Evolutionary conservation across 2,888 invertebrate genomes (phyloP).

Genomic region (Trissolcus japonicus): DNA sequence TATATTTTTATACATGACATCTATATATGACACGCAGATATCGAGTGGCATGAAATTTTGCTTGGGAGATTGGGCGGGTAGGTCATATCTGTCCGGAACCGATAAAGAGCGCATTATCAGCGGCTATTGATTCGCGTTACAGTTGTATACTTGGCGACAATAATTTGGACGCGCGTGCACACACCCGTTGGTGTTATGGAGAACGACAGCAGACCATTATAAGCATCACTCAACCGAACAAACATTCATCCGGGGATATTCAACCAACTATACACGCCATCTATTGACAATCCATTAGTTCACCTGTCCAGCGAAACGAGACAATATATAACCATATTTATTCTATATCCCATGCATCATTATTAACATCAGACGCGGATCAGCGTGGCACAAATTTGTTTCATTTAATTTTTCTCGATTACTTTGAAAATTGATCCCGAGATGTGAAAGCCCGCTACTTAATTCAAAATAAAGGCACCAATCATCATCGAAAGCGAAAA

Average conservation of each 20-base stretch:
- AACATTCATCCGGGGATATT: constrained; percentile 51
- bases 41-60: too few relatives aligned
- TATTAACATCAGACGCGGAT: constrained; percentile 16
- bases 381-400: too few relatives aligned
- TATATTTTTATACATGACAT: too few relatives aligned
- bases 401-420: neutral
- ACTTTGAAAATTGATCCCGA: neutral
- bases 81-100: constrained; percentile 23
- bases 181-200: constrained; percentile 46
- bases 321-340: constrained; percentile 54
- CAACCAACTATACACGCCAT: constrained; percentile 58
- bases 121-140: constrained; percentile 38
- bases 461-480: neutral
- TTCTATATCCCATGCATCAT: constrained; percentile 40
- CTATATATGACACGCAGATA: too few relatives aligned
- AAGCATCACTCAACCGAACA: constrained; percentile 54
- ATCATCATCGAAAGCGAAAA: neutral
- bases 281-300: constrained; percentile 66
- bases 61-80: constrained; percentile 5
- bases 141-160: constrained; percentile 48
- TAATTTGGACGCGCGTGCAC: constrained; percentile 47
- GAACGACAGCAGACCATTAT: constrained; percentile 55
- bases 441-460: neutral
- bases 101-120: constrained; percentile 36
- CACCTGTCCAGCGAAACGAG: constrained; percentile 56